A percentile compares a stretch with the other conserved stretches of the same genome.
These are phyloP conservation scores for Labroides dimidiatus DNA, from an alignment of 2,797 vertebrate genomes.

Conservation along the genomic window DNA sequence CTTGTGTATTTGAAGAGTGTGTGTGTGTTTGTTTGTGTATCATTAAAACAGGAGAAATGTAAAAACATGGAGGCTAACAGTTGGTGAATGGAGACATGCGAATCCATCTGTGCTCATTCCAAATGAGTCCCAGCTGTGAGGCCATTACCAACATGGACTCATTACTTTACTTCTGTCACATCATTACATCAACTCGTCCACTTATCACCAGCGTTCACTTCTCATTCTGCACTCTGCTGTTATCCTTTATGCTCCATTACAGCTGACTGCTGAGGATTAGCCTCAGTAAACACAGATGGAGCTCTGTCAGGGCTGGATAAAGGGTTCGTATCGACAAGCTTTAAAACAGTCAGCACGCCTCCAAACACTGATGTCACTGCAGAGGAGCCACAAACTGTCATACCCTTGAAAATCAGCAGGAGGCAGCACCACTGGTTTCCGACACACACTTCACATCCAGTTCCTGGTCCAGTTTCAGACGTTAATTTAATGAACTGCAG, in stretches of 20 bases:
- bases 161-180: slow-evolving; percentile 52
- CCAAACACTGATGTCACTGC: no score
- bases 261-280: slow-evolving; percentile 52
- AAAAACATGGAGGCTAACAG: slow-evolving; percentile 48
- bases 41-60: slow-evolving; percentile 26
- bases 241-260: slow-evolving; percentile 65
- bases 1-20: no score
- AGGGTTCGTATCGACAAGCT: no score
- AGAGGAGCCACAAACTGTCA: no score
- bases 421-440: no score
- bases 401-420: no score
- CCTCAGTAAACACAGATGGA: slow-evolving; percentile 57
- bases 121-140: slow-evolving; percentile 64
- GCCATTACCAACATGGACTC: slow-evolving; percentile 46
- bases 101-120: slow-evolving; percentile 58
- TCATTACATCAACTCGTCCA: slow-evolving; percentile 41
- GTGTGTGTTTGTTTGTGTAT: background rate
- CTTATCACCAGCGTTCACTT: slow-evolving; percentile 40
- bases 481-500: no score
- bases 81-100: slow-evolving; percentile 66
- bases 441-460: no score
- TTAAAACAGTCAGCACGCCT: background rate
- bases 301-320: slow-evolving; percentile 1
- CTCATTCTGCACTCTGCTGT: slow-evolving; percentile 43
- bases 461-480: no score